Base-by-base conservation (phyloP, 2,888 invertebrate genomes). In the Colostygia pectinataria region DNA sequence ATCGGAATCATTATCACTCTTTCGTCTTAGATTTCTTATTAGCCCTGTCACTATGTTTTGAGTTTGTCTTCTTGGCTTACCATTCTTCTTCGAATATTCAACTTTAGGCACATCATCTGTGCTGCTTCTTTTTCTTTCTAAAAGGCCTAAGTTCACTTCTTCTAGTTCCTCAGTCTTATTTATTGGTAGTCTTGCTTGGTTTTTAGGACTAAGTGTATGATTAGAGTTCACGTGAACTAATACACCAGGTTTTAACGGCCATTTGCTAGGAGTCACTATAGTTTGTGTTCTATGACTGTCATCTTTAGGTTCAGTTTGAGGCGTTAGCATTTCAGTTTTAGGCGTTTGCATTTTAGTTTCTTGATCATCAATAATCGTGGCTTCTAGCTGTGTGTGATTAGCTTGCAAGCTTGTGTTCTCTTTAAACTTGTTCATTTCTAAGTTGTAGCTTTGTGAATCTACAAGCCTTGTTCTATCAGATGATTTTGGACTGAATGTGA, bases 241-340 rank as follows among this genome's bases (percentile, higher is more conserved):
- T 42, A 97, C 96, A 41, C 97, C 97, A 1, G 97, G 97, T 71
- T 96, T 95, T 52, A 97, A 83, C 5, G 97, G 97, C 97, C 97
- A 97, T 74, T 95, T 94, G 61, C 91, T 93, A 2, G 92, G 92
- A 13, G 93, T 91, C 14, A 78, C 76, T 24, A 80, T 76, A 53
- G 77, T 74, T 69, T 85, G 80, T 20, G 58, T 61, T 62, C 80
- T 81, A 61, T 77, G 66, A 0, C 55, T 61, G 25, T 83, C 77
- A 33, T 46, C 65, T 65, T 74, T 79, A 25, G 68, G 62, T 59
- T 82, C 77, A 27, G 57, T 49, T 64, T 74, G 76, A 0, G 76
- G 74, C 34, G 77, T 77, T 34, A 72, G 65, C 8, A 55, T 46
- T 59, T 74, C 74, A 37, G 57, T 49, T 64, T 74, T 77, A 0